Base-by-base conservation (phyloP, 2,888 invertebrate genomes). In the Volucella inflata region DNA sequence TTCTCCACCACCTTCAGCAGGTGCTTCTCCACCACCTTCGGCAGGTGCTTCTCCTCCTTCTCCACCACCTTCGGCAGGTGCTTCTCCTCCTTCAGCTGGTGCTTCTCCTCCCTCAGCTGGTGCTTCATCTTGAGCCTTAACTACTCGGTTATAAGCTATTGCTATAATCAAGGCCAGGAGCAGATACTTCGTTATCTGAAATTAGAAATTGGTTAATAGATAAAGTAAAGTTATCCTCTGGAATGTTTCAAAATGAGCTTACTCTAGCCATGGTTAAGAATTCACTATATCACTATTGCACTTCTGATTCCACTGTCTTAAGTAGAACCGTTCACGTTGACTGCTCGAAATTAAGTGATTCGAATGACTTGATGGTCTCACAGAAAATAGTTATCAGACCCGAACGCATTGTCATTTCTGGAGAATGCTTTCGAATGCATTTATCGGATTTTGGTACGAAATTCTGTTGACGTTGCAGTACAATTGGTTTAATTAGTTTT, bases 291-390 rank as follows among this genome's bases (percentile, higher is more conserved):
- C 62, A 62, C 44, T 67, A 14, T 30, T 64, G 44, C 14, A 38
- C 16, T 48, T 40, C 48, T 21, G n/a, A 64, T 71, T 85, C 59
- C 72, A 64, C 77, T 53, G 17, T 40, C 76, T 10, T 67, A 57
- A 71, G 62, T 81, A 81, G 67, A 85, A 85, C 85, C 71, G 62
- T 76, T 81, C 77, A 48, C 81, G 76, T 85, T 85, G 53, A 11
- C 76, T 81, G 85, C 57, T 72, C 72, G 51, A 50, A 72, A 76
- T 85, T 62, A 48, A 85, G 75, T 85, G 85, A 62, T 76, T 85
- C 81, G 30, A 85, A 81, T 85, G 68, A 62, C 81, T 59, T 17
- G 42, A 51, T 67, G 68, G 62, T 17, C 51, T 59, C 44, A 44
- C 72, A 72, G 81, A 85, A 81, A 81, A 81, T 81, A 81, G 67